These are phyloP conservation scores for Chelonoidis abingdonii DNA, from an alignment of 2,113 vertebrate species.

Conservation along the genomic window DNA sequence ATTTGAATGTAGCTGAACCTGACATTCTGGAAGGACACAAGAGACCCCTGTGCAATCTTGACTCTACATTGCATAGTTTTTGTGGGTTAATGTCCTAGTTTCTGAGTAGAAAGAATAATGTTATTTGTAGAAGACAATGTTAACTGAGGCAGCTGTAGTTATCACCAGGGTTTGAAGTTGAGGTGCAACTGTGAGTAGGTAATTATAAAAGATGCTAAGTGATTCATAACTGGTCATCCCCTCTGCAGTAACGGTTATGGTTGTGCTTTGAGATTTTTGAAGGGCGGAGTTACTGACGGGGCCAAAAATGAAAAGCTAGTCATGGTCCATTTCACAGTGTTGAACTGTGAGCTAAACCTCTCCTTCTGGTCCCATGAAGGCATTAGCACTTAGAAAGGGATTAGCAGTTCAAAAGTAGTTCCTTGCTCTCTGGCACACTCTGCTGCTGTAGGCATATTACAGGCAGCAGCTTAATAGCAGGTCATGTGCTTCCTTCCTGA, in stretches of 20 bases:
- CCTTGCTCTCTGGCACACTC: background rate
- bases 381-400: background rate
- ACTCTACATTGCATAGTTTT: background rate
- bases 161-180: background rate
- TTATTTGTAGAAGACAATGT: background rate
- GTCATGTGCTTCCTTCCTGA: background rate
- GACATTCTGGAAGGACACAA: background rate
- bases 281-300: background rate
- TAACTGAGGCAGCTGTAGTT: background rate
- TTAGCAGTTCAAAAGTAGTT: background rate
- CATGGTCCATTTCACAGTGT: background rate
- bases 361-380: background rate
- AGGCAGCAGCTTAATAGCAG: background rate
- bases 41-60: background rate
- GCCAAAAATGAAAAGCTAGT: background rate
- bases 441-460: background rate
- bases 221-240: background rate
- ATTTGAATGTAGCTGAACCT: background rate
- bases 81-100: background rate
- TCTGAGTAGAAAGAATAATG: background rate
- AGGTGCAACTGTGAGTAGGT: background rate
- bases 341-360: background rate
- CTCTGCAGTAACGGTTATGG: background rate
- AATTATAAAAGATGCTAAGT: background rate
- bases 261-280: background rate